Base-by-base conservation (phyloP, 2,113 vertebrate species). In the Dryoscopus gambensis region DNA sequence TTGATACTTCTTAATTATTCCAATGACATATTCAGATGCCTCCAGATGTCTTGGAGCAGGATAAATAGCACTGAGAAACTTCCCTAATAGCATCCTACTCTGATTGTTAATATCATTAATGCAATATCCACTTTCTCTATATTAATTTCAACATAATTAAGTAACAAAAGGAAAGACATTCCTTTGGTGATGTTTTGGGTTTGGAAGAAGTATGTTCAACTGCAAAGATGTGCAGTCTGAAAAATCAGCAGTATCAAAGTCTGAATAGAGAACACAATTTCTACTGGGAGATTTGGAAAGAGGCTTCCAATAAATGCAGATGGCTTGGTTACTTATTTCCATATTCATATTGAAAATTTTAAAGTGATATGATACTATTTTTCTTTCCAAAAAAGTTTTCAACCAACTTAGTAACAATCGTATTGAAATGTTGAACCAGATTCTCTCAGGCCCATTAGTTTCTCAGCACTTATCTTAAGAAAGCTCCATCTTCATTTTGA, bases 31-130 rank as follows among this genome's bases (percentile, higher is more conserved):
- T 95, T 94, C 85, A 92, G 84, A 93, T 92, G 68, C 67, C 35
- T 96, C 95, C 97, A 97, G 96, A 96, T 97, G 95, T 93, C 84
- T 92, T 80, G 53, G 90, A 97, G 75, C 69, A 90, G 81, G 81
- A 97, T 93, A 96, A 97, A 93, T 52, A 77, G 46, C 67, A 83
- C 42, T 30, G 64, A 85, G 69, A 69, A 97, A 73, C 89, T 89
- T 92, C 73, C 67, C 40, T 87, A 83, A 90, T 67, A 93, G 31
- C 67, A 40, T 81, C 42, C 50, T 76, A 84, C 50, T 86, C 65
- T 87, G 71, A 90, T 76, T 90, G 24, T 56, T 87, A 84, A 83
- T 92, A 82, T 93, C 56, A 67, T 84, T 95, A 57, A 86, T 63
- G 44, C 42, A 82, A 77, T 84, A 92, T 78, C n/a, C 35, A 78